phyloP scores from a whole-genome alignment of 2,113 vertebrate species.

The Calypte anna region DNA sequence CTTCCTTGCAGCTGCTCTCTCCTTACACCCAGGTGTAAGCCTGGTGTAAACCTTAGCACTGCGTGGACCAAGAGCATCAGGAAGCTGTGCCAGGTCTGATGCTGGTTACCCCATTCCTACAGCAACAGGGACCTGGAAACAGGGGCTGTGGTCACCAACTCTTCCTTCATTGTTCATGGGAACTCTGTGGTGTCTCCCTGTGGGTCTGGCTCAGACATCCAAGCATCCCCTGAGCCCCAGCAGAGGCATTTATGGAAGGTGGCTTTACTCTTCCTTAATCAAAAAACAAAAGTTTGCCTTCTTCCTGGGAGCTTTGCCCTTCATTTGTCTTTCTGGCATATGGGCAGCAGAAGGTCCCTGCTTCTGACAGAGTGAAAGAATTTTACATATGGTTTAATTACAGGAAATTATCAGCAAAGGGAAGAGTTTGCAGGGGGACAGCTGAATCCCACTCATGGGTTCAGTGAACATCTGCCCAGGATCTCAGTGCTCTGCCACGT shows the following conservation, averaged over 20 bases:
- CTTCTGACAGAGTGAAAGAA: conserved; percentile 36
- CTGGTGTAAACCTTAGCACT: not conserved
- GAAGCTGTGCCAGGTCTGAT: not conserved
- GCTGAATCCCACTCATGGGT: conserved; percentile 21
- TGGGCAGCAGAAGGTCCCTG: conserved; percentile 65
- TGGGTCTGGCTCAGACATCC: fast-evolving
- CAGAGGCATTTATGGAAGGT: not conserved
- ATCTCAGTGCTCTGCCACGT: not conserved
- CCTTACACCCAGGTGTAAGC: not conserved
- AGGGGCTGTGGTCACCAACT: not conserved
- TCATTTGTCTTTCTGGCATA: conserved; percentile 68
- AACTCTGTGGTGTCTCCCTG: not conserved
- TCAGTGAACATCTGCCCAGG: not conserved
- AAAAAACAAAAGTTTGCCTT: conserved; percentile 8
- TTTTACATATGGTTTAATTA: conserved; percentile 66
- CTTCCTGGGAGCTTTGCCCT: conserved; percentile 38
- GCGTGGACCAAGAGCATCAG: not conserved
- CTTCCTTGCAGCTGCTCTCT: not conserved
- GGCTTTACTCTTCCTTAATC: not conserved
- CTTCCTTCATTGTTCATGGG: not conserved
- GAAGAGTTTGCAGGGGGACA: conserved; percentile 31
- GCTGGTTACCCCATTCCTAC: not conserved
- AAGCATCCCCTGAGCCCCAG: not conserved
- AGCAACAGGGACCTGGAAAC: not conserved
- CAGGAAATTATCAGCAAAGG: conserved; percentile 38